phyloP scores from a whole-genome alignment of 2,888 invertebrate species.

The Alloplasta piceator region DNA sequence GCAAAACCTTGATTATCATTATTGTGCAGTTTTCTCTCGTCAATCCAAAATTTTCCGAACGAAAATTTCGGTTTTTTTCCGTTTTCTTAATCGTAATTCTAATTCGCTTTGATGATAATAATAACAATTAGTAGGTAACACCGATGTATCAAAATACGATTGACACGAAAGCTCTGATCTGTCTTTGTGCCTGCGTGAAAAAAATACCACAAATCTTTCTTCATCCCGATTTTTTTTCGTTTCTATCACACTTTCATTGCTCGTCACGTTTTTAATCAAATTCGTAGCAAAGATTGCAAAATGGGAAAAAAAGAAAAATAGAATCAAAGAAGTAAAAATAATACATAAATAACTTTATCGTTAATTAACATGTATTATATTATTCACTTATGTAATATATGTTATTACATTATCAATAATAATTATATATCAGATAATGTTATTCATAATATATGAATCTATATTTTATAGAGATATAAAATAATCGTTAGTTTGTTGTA shows the following conservation, averaged over 20 bases:
- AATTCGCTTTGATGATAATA: slow-evolving; percentile 20
- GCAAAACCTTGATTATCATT: background rate
- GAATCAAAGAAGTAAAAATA: background rate
- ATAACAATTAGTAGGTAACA: slow-evolving; percentile 30
- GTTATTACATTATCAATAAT: background rate
- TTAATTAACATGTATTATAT: background rate
- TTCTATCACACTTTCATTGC: slow-evolving; percentile 1
- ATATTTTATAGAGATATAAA: too few relatives aligned
- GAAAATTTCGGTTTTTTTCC: slow-evolving; percentile 14
- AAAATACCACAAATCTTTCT: slow-evolving; percentile 63
- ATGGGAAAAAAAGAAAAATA: background rate
- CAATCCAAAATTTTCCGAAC: slow-evolving; percentile 10
- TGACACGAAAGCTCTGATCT: slow-evolving; percentile 63
- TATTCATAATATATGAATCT: too few relatives aligned
- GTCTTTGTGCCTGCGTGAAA: slow-evolving; percentile 74
- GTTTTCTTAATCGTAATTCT: slow-evolving; percentile 20
- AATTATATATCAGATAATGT: too few relatives aligned
- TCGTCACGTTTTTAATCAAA: background rate
- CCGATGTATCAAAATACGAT: slow-evolving; percentile 20
- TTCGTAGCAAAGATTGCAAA: slow-evolving; percentile 10
- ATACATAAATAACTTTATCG: background rate
- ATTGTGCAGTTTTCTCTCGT: slow-evolving; percentile 1
- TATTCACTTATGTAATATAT: background rate
- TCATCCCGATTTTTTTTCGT: slow-evolving; percentile 2
- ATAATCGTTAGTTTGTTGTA: too few relatives aligned